Percentiles rank a stretch among this genome's conserved stretches.
These are phyloP conservation scores for Corythornis vintsioides DNA, from an alignment of 2,113 vertebrate species.

Conservation along the genomic window DNA sequence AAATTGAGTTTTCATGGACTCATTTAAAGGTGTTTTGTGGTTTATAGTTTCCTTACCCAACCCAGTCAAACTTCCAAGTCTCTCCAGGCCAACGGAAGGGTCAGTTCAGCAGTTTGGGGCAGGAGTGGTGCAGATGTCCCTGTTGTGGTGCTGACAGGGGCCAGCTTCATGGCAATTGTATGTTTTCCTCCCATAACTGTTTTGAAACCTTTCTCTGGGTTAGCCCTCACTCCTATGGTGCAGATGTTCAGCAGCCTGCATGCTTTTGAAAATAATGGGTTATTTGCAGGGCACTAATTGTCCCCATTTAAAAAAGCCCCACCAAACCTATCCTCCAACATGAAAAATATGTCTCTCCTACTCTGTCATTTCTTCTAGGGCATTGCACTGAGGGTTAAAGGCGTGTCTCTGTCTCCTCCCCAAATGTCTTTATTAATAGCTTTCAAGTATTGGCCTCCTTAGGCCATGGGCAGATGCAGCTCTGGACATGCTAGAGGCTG, in stretches of 20 bases:
- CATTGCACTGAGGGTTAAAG: conserved; percentile 44
- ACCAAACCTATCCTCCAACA: neutral
- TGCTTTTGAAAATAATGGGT: conserved; percentile 45
- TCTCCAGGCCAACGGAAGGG: neutral
- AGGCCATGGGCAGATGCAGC: conserved; percentile 48
- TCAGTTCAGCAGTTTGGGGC: neutral
- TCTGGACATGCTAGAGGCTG: conserved; percentile 72
- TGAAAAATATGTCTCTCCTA: neutral
- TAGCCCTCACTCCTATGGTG: neutral
- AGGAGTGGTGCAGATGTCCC: neutral
- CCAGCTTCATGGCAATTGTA: neutral
- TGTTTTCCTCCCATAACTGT: neutral
- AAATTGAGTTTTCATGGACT: neutral
- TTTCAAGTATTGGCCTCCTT: conserved; percentile 63
- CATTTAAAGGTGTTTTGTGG: neutral
- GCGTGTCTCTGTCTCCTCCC: conserved; percentile 62
- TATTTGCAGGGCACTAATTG: conserved; percentile 23
- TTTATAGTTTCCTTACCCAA: neutral
- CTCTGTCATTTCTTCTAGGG: conserved; percentile 19
- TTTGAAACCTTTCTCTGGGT: neutral
- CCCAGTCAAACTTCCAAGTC: neutral
- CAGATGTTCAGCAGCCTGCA: conserved; percentile 40
- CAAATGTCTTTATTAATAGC: conserved; percentile 53
- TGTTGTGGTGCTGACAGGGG: neutral
- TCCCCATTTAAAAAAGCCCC: neutral